phyloP scores from a whole-genome alignment of 2,113 vertebrate species.

The Drymodes brunneopygia region DNA sequence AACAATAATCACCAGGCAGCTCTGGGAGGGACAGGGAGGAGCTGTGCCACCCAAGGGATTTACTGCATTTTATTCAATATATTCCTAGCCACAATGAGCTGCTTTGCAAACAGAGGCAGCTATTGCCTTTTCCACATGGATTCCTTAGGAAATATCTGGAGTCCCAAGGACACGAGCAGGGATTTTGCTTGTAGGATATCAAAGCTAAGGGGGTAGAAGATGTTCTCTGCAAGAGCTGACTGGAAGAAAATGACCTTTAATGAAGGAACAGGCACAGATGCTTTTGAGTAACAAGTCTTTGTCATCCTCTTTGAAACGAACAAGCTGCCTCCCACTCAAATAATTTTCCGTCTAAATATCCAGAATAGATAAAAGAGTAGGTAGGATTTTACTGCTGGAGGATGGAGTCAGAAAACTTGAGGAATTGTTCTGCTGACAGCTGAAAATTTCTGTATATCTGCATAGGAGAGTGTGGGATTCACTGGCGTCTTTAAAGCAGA shows the following conservation, averaged over 20 bases:
- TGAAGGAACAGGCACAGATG: constrained; percentile 49
- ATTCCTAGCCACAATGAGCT: background rate
- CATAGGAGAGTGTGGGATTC: background rate
- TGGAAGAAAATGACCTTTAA: constrained; percentile 43
- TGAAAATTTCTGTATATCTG: background rate
- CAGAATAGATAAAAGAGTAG: constrained; percentile 1
- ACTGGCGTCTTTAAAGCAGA: background rate
- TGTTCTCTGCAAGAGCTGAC: background rate
- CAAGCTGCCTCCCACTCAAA: constrained; percentile 25
- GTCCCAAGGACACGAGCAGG: background rate
- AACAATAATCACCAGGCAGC: constrained; percentile 13
- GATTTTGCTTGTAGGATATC: background rate
- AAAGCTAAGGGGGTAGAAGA: background rate
- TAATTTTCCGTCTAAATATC: background rate
- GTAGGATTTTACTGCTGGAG: background rate
- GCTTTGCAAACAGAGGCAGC: background rate
- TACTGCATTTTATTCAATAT: background rate
- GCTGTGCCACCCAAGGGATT: background rate
- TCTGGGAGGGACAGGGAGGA: background rate
- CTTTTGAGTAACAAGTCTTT: constrained; percentile 45
- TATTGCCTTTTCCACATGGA: background rate
- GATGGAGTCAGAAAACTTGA: background rate
- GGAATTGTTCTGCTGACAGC: background rate
- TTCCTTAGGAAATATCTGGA: background rate
- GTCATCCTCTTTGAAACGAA: constrained; percentile 15